phyloP scores from a whole-genome alignment of 2,797 vertebrate genomes.

The Anas acuta region DNA sequence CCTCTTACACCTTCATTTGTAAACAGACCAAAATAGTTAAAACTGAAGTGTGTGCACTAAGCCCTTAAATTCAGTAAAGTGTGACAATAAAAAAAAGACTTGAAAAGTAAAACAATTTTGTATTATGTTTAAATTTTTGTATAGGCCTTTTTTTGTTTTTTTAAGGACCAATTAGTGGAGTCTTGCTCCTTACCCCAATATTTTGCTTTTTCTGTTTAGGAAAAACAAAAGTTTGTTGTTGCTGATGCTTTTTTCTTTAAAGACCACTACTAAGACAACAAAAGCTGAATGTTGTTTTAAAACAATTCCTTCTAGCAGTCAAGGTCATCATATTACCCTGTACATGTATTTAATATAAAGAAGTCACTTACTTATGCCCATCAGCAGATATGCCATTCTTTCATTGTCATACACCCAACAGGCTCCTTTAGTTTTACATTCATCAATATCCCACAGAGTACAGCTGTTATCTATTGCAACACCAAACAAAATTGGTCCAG shows the following conservation, averaged over 20 bases:
- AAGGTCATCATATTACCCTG: not conserved
- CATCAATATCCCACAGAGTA: slow-evolving; percentile 76
- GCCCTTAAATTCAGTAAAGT: not conserved
- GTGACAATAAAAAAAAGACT: not conserved
- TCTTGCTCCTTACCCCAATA: not conserved
- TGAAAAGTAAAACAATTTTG: not conserved
- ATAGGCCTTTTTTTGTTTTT: not conserved
- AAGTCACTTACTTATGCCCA: slow-evolving; percentile 80
- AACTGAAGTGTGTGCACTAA: not conserved
- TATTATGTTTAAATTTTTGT: not conserved
- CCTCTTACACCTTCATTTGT: not conserved
- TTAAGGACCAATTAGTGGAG: not conserved
- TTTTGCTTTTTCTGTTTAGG: not conserved
- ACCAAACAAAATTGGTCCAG: slow-evolving; percentile 83
- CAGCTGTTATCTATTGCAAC: slow-evolving; percentile 79
- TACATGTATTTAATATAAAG: not conserved
- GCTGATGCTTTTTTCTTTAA: not conserved
- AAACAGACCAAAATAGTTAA: not conserved
- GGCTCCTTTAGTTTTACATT: slow-evolving; percentile 77
- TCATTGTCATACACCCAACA: slow-evolving; percentile 81
- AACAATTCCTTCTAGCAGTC: not conserved
- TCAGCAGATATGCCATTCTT: slow-evolving; percentile 76
- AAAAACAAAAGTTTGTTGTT: not conserved
- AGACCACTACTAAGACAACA: not conserved
- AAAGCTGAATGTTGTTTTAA: not conserved